Evolutionary conservation across 1,140 invertebrate genomes (phyloP).

Genomic region (Drosophila pectinifera): DNA sequence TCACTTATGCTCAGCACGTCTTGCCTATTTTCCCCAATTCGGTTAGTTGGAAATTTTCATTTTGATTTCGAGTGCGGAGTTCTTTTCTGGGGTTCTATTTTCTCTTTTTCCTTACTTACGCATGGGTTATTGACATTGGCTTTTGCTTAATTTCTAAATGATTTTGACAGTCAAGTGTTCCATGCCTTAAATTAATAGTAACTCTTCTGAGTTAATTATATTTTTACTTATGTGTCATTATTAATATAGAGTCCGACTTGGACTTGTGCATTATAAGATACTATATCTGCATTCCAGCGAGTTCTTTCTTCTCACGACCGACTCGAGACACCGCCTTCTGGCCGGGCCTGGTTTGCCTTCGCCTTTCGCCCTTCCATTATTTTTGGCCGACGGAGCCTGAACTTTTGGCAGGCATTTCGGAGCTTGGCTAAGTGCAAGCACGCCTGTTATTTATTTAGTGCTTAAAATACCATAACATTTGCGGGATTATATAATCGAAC

Average conservation of each 20-base stretch:
- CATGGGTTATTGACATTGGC: background rate
- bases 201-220: no score
- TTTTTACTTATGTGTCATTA: no score
- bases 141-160: background rate
- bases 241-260: no score
- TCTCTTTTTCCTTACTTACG: slow-evolving; percentile 60
- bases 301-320: slow-evolving; percentile 35
- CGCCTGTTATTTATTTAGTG: slow-evolving; percentile 75
- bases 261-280: slow-evolving; percentile 11
- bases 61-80: slow-evolving; percentile 18
- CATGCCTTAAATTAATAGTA: background rate
- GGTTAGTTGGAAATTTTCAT: slow-evolving; percentile 50
- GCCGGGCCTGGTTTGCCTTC: slow-evolving; percentile 27
- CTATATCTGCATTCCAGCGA: slow-evolving; percentile 2
- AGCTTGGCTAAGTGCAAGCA: slow-evolving; percentile 44
- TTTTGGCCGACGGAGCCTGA: slow-evolving; percentile 36
- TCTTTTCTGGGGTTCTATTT: slow-evolving; percentile 40
- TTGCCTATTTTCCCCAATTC: slow-evolving; percentile 73
- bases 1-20: slow-evolving; percentile 77
- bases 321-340: slow-evolving; percentile 11
- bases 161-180: no score
- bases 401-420: slow-evolving; percentile 63
- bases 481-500: slow-evolving; percentile 65
- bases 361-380: slow-evolving; percentile 64
- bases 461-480: slow-evolving; percentile 82